These are phyloP conservation scores for Drosophila austrosaltans DNA, from an alignment of 2,888 invertebrate genomes.

Conservation along the genomic window DNA sequence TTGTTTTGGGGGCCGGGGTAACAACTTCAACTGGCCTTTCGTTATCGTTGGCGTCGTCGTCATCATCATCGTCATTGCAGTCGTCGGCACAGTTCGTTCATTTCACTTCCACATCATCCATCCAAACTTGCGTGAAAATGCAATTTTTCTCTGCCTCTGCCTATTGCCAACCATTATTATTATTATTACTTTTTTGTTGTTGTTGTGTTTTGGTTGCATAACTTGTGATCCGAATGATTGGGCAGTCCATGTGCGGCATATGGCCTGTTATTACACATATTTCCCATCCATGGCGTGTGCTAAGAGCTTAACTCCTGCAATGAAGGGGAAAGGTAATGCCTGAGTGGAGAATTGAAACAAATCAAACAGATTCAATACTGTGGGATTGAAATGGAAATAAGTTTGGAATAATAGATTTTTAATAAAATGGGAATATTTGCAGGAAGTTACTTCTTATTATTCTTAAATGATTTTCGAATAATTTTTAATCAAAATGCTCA, in stretches of 20 bases:
- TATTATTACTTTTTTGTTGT: constrained; percentile 25
- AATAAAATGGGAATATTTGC: too few relatives aligned
- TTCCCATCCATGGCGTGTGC: constrained; percentile 40
- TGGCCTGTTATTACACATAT: constrained; percentile 41
- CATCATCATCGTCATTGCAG: constrained; percentile 2
- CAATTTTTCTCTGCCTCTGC: constrained; percentile 40
- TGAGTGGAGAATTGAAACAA: constrained; percentile 40
- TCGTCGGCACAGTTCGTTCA: constrained; percentile 34
- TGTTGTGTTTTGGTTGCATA: constrained; percentile 49
- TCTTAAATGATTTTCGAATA: too few relatives aligned
- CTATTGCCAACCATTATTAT: constrained; percentile 46
- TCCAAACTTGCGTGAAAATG: constrained; percentile 64
- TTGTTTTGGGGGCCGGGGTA: constrained; percentile 13
- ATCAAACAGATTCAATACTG: too few relatives aligned
- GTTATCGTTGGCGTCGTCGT: not conserved
- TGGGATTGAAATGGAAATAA: too few relatives aligned
- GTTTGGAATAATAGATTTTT: too few relatives aligned
- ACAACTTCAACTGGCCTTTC: constrained; percentile 59
- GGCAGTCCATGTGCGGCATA: constrained; percentile 33
- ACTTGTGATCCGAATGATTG: constrained; percentile 47
- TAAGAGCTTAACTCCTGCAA: constrained; percentile 37
- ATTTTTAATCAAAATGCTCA: too few relatives aligned
- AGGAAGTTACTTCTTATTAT: too few relatives aligned
- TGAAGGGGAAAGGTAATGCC: constrained; percentile 29
- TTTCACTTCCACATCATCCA: constrained; percentile 53